Conservation (phyloP, 2,113 vertebrate species). For the Barbus barbus region DNA sequence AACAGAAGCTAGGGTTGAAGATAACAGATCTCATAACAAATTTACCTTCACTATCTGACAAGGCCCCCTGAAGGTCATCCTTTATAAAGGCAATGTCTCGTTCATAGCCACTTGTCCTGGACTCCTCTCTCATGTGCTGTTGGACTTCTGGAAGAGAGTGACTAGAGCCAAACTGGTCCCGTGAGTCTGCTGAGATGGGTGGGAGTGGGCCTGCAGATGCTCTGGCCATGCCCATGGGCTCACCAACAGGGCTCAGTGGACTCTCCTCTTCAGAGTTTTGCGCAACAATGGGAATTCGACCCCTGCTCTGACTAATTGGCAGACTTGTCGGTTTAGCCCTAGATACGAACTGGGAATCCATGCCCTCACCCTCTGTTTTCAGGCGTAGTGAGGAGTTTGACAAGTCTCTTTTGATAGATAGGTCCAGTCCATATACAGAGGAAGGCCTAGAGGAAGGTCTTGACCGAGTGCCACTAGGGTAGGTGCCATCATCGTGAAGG, state of each 20-base stretch:
- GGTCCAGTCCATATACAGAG: slow-evolving; percentile 94
- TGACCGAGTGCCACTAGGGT: slow-evolving; percentile 88
- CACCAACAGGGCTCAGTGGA: slow-evolving; percentile 76
- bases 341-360: slow-evolving; percentile 88
- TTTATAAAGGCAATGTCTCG: slow-evolving; percentile 98
- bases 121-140: slow-evolving; percentile 98
- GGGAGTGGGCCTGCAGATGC: slow-evolving; percentile 95
- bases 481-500: slow-evolving; percentile 90
- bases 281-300: slow-evolving; percentile 94
- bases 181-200: slow-evolving; percentile 95
- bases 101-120: slow-evolving; percentile 92
- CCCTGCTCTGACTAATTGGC: slow-evolving; percentile 96
- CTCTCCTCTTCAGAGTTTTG: slow-evolving; percentile 94
- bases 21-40: slow-evolving; percentile 75
- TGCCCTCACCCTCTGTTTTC: slow-evolving; percentile 88
- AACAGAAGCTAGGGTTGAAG: slow-evolving; percentile 77
- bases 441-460: slow-evolving; percentile 94
- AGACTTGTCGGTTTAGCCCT: slow-evolving; percentile 96
- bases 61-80: slow-evolving; percentile 98
- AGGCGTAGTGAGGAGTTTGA: slow-evolving; percentile 93
- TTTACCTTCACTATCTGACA: slow-evolving; percentile 99
- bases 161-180: slow-evolving; percentile 98
- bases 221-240: slow-evolving; percentile 99
- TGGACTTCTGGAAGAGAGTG: slow-evolving; percentile 98
- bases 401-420: slow-evolving; percentile 93